Percentiles rank a stretch among this genome's conserved stretches.
Evolutionary conservation across 2,888 invertebrate species (phyloP).

Genomic region (Ernsta delagoae): DNA sequence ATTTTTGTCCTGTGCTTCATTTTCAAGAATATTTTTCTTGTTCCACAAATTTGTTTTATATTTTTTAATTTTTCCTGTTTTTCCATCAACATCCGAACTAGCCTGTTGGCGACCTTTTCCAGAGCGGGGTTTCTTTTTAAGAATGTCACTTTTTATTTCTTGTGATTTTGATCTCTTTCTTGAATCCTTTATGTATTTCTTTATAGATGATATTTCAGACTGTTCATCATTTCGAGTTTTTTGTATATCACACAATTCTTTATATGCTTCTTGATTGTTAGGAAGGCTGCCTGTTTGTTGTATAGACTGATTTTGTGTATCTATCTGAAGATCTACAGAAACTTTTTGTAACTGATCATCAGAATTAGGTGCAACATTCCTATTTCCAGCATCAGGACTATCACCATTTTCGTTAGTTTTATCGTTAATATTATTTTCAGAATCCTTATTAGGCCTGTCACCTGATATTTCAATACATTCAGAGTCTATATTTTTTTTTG

Average conservation of each 20-base stretch:
- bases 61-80: not conserved
- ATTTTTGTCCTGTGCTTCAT: not conserved
- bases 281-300: slow-evolving; percentile 65
- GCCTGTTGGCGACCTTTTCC: not conserved
- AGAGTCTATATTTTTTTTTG: slow-evolving; percentile 3
- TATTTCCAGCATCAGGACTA: slow-evolving; percentile 17
- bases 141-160: slow-evolving; percentile 31
- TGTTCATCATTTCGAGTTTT: slow-evolving; percentile 21
- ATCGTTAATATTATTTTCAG: slow-evolving; percentile 28
- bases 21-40: not conserved
- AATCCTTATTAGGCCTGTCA: slow-evolving; percentile 2
- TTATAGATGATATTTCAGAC: not conserved
- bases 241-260: slow-evolving; percentile 39
- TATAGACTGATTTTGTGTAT: slow-evolving; percentile 50
- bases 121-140: slow-evolving; percentile 6
- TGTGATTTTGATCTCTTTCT: slow-evolving; percentile 42
- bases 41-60: not conserved
- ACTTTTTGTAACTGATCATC: slow-evolving; percentile 32
- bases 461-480: slow-evolving; percentile 14
- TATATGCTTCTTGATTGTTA: slow-evolving; percentile 71
- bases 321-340: not conserved
- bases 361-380: slow-evolving; percentile 21
- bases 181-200: slow-evolving; percentile 13
- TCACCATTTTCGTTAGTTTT: not conserved
- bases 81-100: not conserved